Conservation (phyloP, 2,113 vertebrate genomes). For the Brachirus orientalis region DNA sequence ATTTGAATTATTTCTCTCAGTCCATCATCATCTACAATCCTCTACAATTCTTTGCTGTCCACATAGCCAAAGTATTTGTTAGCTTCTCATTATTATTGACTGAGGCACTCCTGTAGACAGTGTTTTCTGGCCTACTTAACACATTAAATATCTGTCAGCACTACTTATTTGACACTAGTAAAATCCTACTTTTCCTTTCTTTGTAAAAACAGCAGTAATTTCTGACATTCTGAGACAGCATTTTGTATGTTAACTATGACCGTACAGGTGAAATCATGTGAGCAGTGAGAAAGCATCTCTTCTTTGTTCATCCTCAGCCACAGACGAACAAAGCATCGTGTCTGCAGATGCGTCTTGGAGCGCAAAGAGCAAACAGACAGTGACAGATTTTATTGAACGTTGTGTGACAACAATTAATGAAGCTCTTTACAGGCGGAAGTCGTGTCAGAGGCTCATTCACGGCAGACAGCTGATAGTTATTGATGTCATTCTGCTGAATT, state of each 20-base stretch:
- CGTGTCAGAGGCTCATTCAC: conserved; percentile 5
- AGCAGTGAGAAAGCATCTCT: not conserved
- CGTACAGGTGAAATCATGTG: conserved; percentile 23
- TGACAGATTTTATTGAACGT: conserved; percentile 16
- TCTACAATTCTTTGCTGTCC: no score
- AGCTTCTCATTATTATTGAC: no score
- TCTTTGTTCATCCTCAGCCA: conserved; percentile 16
- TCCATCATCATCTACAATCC: no score
- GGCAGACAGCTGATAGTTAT: not conserved
- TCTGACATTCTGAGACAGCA: not conserved
- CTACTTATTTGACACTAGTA: no score
- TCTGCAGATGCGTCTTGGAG: not conserved
- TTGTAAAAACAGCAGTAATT: conserved; percentile 3
- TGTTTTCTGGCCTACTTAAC: no score
- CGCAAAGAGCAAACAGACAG: conserved; percentile 8
- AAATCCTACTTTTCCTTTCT: not conserved
- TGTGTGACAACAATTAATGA: conserved; percentile 17
- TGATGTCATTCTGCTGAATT: not conserved
- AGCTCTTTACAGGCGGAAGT: conserved; percentile 22
- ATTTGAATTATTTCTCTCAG: no score
- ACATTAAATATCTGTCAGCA: no score
- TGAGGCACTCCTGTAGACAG: no score
- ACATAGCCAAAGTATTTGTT: no score
- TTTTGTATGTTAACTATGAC: no score
- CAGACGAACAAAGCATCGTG: not conserved